Evolutionary conservation across 1,140 invertebrate genomes (phyloP).

Genomic region (Lepidurus packardi): DNA sequence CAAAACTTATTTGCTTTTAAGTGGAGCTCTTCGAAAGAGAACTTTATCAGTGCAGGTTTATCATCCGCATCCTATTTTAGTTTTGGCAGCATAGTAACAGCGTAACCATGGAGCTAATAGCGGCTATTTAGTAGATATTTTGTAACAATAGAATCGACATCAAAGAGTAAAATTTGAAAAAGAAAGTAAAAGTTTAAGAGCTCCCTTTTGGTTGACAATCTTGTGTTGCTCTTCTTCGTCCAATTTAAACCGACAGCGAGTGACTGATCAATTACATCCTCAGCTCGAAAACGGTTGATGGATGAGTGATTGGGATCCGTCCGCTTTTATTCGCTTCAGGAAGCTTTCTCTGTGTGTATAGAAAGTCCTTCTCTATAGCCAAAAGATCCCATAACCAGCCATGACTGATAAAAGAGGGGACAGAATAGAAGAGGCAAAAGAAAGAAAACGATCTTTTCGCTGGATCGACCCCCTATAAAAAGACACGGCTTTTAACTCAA

Average conservation of each 20-base stretch:
- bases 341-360: background rate
- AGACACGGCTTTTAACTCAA: slow-evolving; percentile 4
- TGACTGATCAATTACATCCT: background rate
- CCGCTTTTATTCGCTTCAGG: background rate
- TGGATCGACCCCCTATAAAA: background rate
- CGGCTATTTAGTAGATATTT: too few species aligned
- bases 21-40: too few species aligned
- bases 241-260: slow-evolving; percentile 1
- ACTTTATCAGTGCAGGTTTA: too few species aligned
- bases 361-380: background rate
- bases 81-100: too few species aligned
- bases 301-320: background rate
- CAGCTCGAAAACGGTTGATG: background rate
- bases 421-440: background rate
- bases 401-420: background rate
- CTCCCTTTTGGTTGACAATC: background rate
- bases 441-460: background rate
- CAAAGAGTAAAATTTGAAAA: too few species aligned
- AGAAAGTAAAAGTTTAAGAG: too few species aligned
- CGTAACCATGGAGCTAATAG: too few species aligned
- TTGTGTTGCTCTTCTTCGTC: background rate
- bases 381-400: background rate
- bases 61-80: too few species aligned
- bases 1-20: too few species aligned
- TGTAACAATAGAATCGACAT: too few species aligned